A percentile compares a stretch with the other conserved stretches of the same genome.
These are phyloP conservation scores for Otis tarda DNA, from an alignment of 2,113 vertebrate genomes.

Conservation along the genomic window DNA sequence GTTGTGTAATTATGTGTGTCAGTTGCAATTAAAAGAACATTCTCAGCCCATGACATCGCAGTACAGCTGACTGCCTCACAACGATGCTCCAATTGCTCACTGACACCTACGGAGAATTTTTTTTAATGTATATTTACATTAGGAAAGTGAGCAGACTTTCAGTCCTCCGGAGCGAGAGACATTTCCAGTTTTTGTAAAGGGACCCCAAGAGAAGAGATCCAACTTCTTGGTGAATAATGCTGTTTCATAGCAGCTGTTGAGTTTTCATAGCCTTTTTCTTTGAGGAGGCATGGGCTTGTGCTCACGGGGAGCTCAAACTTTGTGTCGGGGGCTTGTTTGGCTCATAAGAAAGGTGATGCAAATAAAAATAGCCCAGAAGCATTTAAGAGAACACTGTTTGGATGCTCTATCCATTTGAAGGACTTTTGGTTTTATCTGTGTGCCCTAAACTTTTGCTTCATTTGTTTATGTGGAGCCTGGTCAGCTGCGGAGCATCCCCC, in stretches of 20 bases:
- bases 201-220: slow-evolving; percentile 27
- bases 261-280: slow-evolving; percentile 38
- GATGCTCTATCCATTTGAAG: neutral
- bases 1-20: slow-evolving; percentile 77
- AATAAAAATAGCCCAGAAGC: slow-evolving; percentile 20
- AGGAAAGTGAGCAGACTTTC: slow-evolving; percentile 45
- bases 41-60: slow-evolving; percentile 72
- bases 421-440: neutral
- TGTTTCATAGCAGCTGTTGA: slow-evolving; percentile 35
- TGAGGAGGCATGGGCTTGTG: neutral
- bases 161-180: slow-evolving; percentile 5
- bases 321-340: neutral
- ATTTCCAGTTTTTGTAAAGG: slow-evolving; percentile 31
- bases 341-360: slow-evolving; percentile 34
- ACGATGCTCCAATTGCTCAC: slow-evolving; percentile 37
- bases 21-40: slow-evolving; percentile 80
- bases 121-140: neutral
- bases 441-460: neutral
- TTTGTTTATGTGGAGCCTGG: neutral
- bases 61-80: slow-evolving; percentile 66
- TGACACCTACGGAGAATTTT: slow-evolving; percentile 44
- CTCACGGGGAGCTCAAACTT: slow-evolving; percentile 41
- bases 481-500: neutral
- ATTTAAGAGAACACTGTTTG: neutral
- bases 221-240: slow-evolving; percentile 5